Conservation (phyloP, 2,888 invertebrate species). For the Pollenia labialis region DNA sequence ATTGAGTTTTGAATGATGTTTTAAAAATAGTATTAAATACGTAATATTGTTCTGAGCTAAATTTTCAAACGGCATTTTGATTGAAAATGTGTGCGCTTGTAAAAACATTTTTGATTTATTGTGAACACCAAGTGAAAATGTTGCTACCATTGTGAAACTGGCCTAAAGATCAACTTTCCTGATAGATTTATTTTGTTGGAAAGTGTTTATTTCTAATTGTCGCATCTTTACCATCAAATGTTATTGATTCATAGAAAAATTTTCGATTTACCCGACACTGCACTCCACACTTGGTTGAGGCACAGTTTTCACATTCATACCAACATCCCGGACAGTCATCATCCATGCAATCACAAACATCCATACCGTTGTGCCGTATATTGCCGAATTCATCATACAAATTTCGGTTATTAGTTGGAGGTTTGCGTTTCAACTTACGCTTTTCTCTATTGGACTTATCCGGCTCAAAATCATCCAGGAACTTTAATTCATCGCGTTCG, state of each 20-base stretch:
- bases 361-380: constrained; percentile 87
- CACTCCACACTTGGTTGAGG: constrained; percentile 90
- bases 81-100: no score
- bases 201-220: constrained; percentile 78
- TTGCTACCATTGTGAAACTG: no score
- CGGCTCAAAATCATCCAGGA: constrained; percentile 89
- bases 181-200: constrained; percentile 53
- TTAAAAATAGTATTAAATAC: no score
- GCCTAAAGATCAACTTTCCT: background rate
- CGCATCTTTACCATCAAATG: constrained; percentile 91
- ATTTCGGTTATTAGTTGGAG: constrained; percentile 74
- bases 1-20: no score
- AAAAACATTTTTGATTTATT: no score
- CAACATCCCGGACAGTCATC: constrained; percentile 93
- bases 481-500: constrained; percentile 78
- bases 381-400: constrained; percentile 89
- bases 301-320: constrained; percentile 90
- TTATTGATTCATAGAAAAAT: constrained; percentile 91
- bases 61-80: no score
- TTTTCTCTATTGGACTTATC: constrained; percentile 91
- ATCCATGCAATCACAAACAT: constrained; percentile 94
- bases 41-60: no score
- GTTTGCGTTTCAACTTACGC: constrained; percentile 88
- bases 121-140: no score
- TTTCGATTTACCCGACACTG: constrained; percentile 92